These are phyloP conservation scores for Drosophila pseudotakahashii DNA, from an alignment of 2,888 invertebrate genomes.

Conservation along the genomic window DNA sequence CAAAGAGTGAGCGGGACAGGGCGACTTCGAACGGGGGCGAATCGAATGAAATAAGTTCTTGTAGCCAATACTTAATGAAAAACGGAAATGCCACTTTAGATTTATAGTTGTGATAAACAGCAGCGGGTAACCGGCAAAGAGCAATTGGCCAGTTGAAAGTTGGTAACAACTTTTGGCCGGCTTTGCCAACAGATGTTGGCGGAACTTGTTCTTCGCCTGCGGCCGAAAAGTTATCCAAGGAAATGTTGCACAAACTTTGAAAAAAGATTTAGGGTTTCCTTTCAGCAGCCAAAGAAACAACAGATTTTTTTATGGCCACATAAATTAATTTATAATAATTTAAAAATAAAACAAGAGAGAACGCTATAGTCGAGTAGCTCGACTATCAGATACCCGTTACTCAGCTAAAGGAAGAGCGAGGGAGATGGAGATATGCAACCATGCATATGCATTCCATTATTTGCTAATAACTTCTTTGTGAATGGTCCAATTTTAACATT, in stretches of 20 bases:
- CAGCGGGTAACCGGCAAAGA: slow-evolving; percentile 25
- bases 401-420: no score
- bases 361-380: no score
- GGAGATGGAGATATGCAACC: no score
- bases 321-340: no score
- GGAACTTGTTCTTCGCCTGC: slow-evolving; percentile 33
- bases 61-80: slow-evolving; percentile 72
- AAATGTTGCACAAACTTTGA: slow-evolving; percentile 19
- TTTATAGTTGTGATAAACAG: slow-evolving; percentile 66
- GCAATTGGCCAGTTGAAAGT: slow-evolving; percentile 46
- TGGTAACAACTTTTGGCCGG: slow-evolving; percentile 40
- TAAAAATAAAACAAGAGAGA: no score
- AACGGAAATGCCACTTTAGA: slow-evolving; percentile 74
- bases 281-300: not conserved
- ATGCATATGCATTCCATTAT: no score
- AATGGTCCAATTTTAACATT: no score
- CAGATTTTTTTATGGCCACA: no score
- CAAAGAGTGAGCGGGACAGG: not conserved
- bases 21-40: slow-evolving; percentile 5
- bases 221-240: slow-evolving; percentile 14
- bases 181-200: slow-evolving; percentile 34
- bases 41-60: slow-evolving; percentile 36
- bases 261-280: slow-evolving; percentile 27
- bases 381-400: no score
- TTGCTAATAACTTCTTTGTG: no score